A percentile compares a stretch with the other conserved stretches of the same genome.
Conservation (phyloP, 2,113 vertebrate species). For the Pelobates fuscus region DNA sequence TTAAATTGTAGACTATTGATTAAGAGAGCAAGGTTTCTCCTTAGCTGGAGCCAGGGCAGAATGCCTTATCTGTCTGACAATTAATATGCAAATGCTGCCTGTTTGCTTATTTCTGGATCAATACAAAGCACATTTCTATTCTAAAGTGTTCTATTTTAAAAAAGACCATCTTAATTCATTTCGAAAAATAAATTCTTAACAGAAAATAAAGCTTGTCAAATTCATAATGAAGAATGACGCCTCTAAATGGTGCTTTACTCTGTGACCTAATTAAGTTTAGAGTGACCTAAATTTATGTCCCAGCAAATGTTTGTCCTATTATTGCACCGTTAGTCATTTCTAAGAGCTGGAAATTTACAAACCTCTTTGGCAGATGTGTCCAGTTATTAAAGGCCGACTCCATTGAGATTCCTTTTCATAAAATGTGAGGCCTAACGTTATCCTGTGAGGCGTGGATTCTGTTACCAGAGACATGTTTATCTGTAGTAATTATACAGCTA, state of each 20-base stretch:
- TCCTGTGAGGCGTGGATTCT: too few species aligned
- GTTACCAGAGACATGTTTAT: too few species aligned
- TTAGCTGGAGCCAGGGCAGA: background rate
- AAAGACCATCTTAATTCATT: too few species aligned
- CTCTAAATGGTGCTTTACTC: background rate
- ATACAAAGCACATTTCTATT: conserved; percentile 19
- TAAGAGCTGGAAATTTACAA: too few species aligned
- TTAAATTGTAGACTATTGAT: conserved; percentile 43
- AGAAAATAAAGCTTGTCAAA: background rate
- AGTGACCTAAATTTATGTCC: background rate
- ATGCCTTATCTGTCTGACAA: conserved; percentile 33
- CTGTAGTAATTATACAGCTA: too few species aligned
- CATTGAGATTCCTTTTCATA: too few species aligned
- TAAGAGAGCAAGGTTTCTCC: conserved; percentile 3
- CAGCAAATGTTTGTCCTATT: too few species aligned
- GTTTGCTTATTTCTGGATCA: conserved; percentile 17
- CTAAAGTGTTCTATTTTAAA: background rate
- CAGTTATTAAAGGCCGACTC: too few species aligned
- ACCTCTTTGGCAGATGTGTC: too few species aligned
- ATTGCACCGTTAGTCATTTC: too few species aligned
- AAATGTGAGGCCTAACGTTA: too few species aligned
- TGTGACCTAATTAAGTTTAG: background rate
- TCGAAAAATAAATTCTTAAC: background rate
- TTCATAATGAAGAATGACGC: background rate
- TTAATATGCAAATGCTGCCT: conserved; percentile 37